Evolutionary conservation across 1,140 invertebrate genomes (phyloP), one percentile per base, ranked within the genome.

Genomic region (Nasonia giraulti): DNA sequence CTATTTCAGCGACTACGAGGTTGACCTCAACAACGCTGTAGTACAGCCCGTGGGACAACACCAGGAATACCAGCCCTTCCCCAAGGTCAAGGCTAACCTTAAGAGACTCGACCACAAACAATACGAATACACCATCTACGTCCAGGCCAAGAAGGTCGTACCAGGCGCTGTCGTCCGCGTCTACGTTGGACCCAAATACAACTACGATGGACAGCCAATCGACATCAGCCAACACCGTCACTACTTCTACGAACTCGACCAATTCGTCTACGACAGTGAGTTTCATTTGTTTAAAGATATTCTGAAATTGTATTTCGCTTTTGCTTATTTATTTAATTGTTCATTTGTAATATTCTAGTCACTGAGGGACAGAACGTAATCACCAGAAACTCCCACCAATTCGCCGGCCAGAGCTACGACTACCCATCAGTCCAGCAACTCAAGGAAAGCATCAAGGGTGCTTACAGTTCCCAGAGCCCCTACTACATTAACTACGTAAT

Each of bases 241-340:
- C 47, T 93, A 94, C 88, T 95, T 95, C 92, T 92, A 95, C 77
- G 94, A 96, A 91, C 90, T 96, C 79, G 96, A 97, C 87, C 95
- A 94, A 89, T 97, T 96, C 91, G 87, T 94, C 44, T 94, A 95
- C 88, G 93, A 95, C 31, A 40, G 91, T 93, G 84, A 88, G 93
- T 84, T 73, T 73, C 75, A 73, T 7, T 50, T 17, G 20, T 75
- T 40, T 17, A 79, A 14, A 1, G 23, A n/a, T 17, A 44, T 12
- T 40, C 4, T 40, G 11, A 50, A 73, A n/a, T 91, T 62, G n/a
- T 62, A 20, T 62, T n/a, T 17, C 17, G 17, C 20, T 62, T 94
- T 88, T 93, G 93, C 80, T 89, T 90, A 82, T 12, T 74, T 23
- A 40, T 14, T 71, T 11, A 31, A 69, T 33, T 6, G 31, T 71